Conservation (phyloP, 2,888 invertebrate genomes). For the Argynnis bischoffii region DNA sequence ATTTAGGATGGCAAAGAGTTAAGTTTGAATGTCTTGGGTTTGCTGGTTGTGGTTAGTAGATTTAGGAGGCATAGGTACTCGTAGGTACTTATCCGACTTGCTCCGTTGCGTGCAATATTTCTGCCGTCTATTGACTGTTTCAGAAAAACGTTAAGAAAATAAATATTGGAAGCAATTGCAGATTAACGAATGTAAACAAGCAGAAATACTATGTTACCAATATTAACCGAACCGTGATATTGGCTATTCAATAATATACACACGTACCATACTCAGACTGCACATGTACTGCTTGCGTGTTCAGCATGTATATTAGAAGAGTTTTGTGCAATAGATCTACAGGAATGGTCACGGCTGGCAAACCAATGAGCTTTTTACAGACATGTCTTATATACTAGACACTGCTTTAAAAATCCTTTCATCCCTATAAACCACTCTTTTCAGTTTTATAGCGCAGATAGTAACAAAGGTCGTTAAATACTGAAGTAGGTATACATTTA, state of each 20-base stretch:
- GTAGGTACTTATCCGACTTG: no score
- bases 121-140: no score
- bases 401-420: conserved; percentile 24
- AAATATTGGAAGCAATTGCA: no score
- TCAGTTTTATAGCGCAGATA: conserved; percentile 28
- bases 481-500: conserved; percentile 1
- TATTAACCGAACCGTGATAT: background rate
- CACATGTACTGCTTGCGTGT: conserved; percentile 9
- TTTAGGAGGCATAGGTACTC: no score
- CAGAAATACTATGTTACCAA: background rate
- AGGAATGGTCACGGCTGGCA: conserved; percentile 1
- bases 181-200: conserved; percentile 7
- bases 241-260: conserved; percentile 15
- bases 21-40: no score
- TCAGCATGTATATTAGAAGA: conserved; percentile 14
- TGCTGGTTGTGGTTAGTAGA: no score
- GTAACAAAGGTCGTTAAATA: conserved; percentile 19
- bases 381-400: background rate
- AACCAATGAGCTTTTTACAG: conserved; percentile 15
- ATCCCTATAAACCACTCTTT: conserved; percentile 24
- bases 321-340: conserved; percentile 7
- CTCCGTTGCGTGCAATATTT: no score
- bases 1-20: no score
- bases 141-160: no score
- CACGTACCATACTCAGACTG: conserved; percentile 14